Conservation (phyloP, 2,113 vertebrate species). For the Vanacampus margaritifer region DNA sequence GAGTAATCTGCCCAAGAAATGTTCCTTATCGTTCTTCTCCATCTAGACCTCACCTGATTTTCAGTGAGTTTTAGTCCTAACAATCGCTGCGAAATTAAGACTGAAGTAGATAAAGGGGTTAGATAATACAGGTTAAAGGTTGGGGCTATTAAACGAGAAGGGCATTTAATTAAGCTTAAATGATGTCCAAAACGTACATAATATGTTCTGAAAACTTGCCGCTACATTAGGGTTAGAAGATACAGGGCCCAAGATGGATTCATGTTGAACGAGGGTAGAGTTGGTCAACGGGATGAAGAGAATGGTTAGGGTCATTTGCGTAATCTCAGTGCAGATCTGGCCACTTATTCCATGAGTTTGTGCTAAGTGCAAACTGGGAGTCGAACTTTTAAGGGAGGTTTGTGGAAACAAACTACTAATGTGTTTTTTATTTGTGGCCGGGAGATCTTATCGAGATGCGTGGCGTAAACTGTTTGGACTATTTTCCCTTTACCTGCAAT, state of each 20-base stretch:
- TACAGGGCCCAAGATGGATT: conserved; percentile 11
- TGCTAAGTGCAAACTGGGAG: conserved; percentile 53
- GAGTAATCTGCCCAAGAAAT: conserved; percentile 47
- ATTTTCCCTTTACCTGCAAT: conserved; percentile 34
- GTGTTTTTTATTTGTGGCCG: conserved; percentile 68
- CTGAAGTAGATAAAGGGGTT: not conserved
- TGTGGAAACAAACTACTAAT: conserved; percentile 70
- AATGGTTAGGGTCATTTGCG: conserved; percentile 47
- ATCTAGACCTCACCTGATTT: conserved; percentile 29
- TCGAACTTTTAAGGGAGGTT: conserved; percentile 36
- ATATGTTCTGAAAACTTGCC: not conserved
- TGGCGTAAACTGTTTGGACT: conserved; percentile 59
- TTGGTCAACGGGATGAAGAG: conserved; percentile 28
- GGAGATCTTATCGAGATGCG: conserved; percentile 56
- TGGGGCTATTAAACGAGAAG: not conserved
- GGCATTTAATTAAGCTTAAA: not conserved
- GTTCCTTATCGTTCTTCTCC: conserved; percentile 25
- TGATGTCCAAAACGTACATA: not conserved
- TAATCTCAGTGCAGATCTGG: conserved; percentile 64
- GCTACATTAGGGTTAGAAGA: conserved; percentile 19
- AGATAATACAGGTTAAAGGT: not conserved
- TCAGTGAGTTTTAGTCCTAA: not conserved
- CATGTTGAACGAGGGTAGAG: conserved; percentile 21
- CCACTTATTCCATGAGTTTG: conserved; percentile 45
- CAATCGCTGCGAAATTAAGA: not conserved